phyloP scores from a whole-genome alignment of 92 coral and sea anemone genomes.

The Ricordea florida region DNA sequence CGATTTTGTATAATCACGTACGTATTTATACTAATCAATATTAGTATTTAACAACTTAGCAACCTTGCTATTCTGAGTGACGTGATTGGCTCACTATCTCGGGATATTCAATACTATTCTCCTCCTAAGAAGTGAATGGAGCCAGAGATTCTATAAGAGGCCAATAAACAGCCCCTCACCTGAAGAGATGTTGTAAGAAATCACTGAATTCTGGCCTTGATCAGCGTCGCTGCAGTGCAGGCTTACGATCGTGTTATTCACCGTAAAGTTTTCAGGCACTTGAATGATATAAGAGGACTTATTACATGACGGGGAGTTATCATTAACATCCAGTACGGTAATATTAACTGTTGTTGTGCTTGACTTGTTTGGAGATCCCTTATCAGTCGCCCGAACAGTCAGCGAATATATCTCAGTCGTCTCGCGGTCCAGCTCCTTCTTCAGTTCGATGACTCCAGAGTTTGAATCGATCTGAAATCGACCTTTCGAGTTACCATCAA shows the following conservation, averaged over 20 bases:
- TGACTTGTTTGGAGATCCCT: conserved; percentile 49
- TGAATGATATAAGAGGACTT: conserved; percentile 45
- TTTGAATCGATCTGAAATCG: conserved; percentile 59
- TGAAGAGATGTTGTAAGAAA: conserved; percentile 47
- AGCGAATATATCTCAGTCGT: conserved; percentile 26
- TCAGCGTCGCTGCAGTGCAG: conserved; percentile 55
- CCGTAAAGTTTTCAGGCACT: conserved; percentile 52
- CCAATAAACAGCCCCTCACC: conserved; percentile 6
- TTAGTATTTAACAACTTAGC: no score
- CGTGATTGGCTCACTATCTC: no score
- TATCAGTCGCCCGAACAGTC: conserved; percentile 54
- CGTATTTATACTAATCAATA: no score
- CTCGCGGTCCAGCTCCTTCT: conserved; percentile 60
- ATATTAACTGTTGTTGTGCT: conserved; percentile 37
- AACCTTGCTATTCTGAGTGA: no score
- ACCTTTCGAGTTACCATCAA: conserved; percentile 50
- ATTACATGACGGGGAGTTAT: conserved; percentile 56
- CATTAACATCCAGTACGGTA: conserved; percentile 49
- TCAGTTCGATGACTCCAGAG: conserved; percentile 52
- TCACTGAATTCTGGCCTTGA: conserved; percentile 23
- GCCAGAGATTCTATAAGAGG: no score
- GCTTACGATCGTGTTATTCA: conserved; percentile 35
- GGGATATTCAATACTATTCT: no score
- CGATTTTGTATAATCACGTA: no score
- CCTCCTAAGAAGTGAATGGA: no score